Base-by-base conservation (phyloP, 92 coral and sea anemone genomes). In the Zoanthus sociatus region DNA sequence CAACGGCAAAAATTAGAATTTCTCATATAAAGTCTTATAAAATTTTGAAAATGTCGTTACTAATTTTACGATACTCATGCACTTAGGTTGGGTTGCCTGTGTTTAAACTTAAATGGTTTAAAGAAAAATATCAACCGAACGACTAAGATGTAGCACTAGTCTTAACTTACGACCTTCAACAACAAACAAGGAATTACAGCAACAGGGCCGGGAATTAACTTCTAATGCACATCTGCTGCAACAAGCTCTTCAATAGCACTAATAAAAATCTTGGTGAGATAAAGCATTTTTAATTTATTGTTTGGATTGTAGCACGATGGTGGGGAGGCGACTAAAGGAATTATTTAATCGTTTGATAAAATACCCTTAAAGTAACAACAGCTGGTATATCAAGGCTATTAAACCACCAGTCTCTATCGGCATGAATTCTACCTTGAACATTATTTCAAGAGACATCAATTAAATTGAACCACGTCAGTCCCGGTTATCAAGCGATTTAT, bases 121-220 rank as follows among this genome's bases (percentile, higher is more conserved):
- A 26, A 26, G 26, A 26, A 26, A 26, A 26, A 26, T 0, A 26
- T 26, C 26, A 26, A 26, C 0, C 26, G 26, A 26, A 26, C 26
- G 26, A 37, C 70, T 86, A 47, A 37, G 30, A 21, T 53, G 83
- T 75, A 15, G 92, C 89, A 76, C 91, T 86, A 64, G 70, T 73
- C 78, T 86, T 83, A 46, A 68, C 73, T 68, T 70, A 86, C 48
- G 53, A 20, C 95, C 93, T 86, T 53, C 54, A 48, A 71, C 93
- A 6, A 93, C 93, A 11, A 93, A 83, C 63, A 90, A 74, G 3
- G 92, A 90, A 44, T 88, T 93, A 47, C 92, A 90, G 58, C 93
- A 90, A 73, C 78, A 90, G 53, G 90, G 93, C 78, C 53, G 77
- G 12, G 69, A 30, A 2, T 64, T 9, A 11, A 87, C 90, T 44